Percentiles rank a stretch among this genome's conserved stretches.
These are phyloP conservation scores for Geodia barretti DNA, from an alignment of 37 sponge, comb jelly and placozoan species.

Conservation along the genomic window DNA sequence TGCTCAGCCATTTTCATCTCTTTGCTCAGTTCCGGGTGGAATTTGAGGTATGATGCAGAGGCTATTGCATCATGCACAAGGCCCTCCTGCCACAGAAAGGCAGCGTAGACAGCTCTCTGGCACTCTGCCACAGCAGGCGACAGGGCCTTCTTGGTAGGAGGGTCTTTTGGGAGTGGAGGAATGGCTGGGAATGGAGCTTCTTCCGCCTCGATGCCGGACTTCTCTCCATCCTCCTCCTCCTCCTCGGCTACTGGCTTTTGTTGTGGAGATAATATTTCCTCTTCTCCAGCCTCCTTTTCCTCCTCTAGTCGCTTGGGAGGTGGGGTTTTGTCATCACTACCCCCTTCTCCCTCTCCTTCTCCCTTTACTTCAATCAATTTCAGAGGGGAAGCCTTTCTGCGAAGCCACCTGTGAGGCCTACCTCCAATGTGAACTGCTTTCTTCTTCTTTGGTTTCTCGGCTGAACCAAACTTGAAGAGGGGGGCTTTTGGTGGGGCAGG, in stretches of 20 bases:
- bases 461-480: slow-evolving; percentile 45
- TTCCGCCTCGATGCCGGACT: slow-evolving; percentile 22
- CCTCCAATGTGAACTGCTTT: not conserved
- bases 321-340: not conserved
- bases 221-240: slow-evolving; percentile 18
- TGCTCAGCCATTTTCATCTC: slow-evolving; percentile 30
- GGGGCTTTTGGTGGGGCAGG: not conserved
- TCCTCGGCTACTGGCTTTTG: not conserved
- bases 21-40: slow-evolving; percentile 73
- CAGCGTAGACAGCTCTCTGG: slow-evolving; percentile 89
- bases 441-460: not conserved
- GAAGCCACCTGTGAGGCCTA: not conserved
- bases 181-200: not conserved
- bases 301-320: not conserved
- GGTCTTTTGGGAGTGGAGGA: not conserved
- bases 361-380: not conserved
- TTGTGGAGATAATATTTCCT: not conserved
- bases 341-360: not conserved
- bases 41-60: slow-evolving; percentile 90
- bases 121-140: slow-evolving; percentile 93
- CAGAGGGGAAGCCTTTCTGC: not conserved
- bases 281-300: slow-evolving; percentile 2
- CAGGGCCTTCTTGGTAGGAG: slow-evolving; percentile 49
- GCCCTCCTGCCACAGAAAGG: slow-evolving; percentile 96
- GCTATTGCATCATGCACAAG: slow-evolving; percentile 92